phyloP scores from a whole-genome alignment of 2,113 vertebrate genomes.

The Hydrolagus affinis region DNA sequence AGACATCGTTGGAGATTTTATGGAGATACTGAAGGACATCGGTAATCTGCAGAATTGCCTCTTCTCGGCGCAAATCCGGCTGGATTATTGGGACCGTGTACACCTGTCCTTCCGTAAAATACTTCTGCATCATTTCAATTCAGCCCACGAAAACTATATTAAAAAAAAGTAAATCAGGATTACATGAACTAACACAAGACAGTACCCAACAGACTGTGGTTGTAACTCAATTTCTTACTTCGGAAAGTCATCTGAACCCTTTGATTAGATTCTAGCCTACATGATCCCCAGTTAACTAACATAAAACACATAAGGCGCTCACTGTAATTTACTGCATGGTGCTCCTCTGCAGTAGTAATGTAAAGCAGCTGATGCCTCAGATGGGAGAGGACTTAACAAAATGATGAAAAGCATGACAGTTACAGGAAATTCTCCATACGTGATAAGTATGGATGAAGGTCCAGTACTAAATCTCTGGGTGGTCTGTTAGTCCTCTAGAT shows the following conservation, averaged over 20 bases:
- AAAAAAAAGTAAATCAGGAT: constrained; percentile 26
- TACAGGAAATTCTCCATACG: background rate
- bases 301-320: background rate
- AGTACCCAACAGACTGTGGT: too few relatives aligned
- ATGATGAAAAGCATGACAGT: background rate
- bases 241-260: background rate
- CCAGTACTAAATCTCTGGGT: background rate
- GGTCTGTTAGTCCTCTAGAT: background rate
- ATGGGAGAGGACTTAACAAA: too few relatives aligned
- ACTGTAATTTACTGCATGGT: background rate
- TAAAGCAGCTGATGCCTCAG: background rate
- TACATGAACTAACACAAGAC: background rate
- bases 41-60: constrained; percentile 82
- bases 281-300: background rate
- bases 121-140: constrained; percentile 66
- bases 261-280: too few relatives aligned
- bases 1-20: constrained; percentile 82
- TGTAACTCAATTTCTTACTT: background rate
- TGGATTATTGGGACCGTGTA: constrained; percentile 86
- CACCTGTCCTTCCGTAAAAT: constrained; percentile 71
- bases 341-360: background rate
- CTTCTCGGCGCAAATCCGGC: constrained; percentile 79
- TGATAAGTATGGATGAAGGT: background rate
- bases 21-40: constrained; percentile 80
- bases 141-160: constrained; percentile 35